Conservation (phyloP, 2,797 vertebrate genomes). For the Austrolebias charrua region DNA sequence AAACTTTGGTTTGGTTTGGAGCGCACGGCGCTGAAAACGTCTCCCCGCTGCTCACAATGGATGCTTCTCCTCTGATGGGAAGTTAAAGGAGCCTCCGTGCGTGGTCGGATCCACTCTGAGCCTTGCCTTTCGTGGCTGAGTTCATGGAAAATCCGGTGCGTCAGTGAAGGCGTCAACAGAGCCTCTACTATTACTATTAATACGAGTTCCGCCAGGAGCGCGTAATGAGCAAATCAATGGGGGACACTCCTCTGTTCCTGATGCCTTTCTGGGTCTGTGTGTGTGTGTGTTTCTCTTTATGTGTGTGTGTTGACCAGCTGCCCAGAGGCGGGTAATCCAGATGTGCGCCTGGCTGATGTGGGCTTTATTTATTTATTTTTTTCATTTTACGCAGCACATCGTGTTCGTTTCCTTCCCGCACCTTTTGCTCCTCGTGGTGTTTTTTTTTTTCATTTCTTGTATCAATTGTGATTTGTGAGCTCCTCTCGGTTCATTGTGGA, state of each 20-base stretch:
- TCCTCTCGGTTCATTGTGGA: slow-evolving; percentile 54
- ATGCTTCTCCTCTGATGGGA: slow-evolving; percentile 60
- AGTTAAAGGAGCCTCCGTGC: slow-evolving; percentile 44
- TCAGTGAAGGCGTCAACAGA: slow-evolving; percentile 79
- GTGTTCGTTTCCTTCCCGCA: slow-evolving; percentile 18
- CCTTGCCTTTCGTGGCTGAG: slow-evolving; percentile 60
- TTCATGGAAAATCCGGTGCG: slow-evolving; percentile 80
- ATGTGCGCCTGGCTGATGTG: slow-evolving; percentile 74
- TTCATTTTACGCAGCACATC: slow-evolving; percentile 58
- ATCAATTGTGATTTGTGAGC: slow-evolving; percentile 57
- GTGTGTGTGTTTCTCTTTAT: slow-evolving; percentile 1
- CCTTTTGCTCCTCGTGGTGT: background rate
- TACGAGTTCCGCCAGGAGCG: slow-evolving; percentile 44
- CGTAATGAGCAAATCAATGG: slow-evolving; percentile 62
- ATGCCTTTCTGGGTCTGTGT: slow-evolving; percentile 46
- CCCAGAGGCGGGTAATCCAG: slow-evolving; percentile 80
- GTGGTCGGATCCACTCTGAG: slow-evolving; percentile 44
- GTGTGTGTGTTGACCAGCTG: slow-evolving; percentile 56
- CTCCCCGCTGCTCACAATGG: slow-evolving; percentile 64
- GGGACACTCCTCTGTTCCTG: slow-evolving; percentile 34
- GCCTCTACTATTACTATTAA: slow-evolving; percentile 74
- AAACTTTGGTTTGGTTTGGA: slow-evolving; percentile 72
- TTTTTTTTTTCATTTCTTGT: slow-evolving; percentile 8
- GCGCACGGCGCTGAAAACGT: slow-evolving; percentile 13
- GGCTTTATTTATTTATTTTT: slow-evolving; percentile 72